A percentile compares a stretch with the other conserved stretches of the same genome.
phyloP scores from a whole-genome alignment of 2,113 vertebrate species.

The Pluvialis apricaria region DNA sequence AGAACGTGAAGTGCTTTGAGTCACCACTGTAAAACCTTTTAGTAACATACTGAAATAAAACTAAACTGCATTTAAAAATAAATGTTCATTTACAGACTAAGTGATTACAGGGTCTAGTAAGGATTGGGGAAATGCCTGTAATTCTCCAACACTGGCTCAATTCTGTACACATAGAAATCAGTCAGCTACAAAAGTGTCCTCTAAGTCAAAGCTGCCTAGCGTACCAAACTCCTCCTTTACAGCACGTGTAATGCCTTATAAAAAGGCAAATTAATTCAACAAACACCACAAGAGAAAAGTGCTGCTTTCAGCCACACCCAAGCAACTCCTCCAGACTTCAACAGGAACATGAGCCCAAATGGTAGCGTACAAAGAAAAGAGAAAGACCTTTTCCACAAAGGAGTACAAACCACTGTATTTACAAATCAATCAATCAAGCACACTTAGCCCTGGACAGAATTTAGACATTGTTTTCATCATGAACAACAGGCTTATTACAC shows the following conservation, averaged over 20 bases:
- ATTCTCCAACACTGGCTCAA: neutral
- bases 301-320: neutral
- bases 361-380: neutral
- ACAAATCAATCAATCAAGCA: neutral
- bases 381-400: neutral
- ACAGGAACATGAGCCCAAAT: neutral
- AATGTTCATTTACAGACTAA: neutral
- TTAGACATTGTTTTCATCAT: neutral
- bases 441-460: neutral
- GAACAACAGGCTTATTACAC: neutral
- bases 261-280: neutral
- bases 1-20: conserved; percentile 26
- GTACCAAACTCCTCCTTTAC: neutral
- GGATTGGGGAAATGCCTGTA: neutral
- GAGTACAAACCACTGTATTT: neutral
- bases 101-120: neutral
- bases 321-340: neutral
- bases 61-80: conserved; percentile 5
- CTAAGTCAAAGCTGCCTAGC: neutral
- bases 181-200: neutral
- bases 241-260: neutral
- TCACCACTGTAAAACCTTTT: neutral
- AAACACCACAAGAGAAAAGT: neutral
- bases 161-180: neutral
- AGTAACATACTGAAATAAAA: neutral